These are phyloP conservation scores for Agelas oroides DNA, from an alignment of 37 sponge, comb jelly and placozoan genomes.

Conservation along the genomic window DNA sequence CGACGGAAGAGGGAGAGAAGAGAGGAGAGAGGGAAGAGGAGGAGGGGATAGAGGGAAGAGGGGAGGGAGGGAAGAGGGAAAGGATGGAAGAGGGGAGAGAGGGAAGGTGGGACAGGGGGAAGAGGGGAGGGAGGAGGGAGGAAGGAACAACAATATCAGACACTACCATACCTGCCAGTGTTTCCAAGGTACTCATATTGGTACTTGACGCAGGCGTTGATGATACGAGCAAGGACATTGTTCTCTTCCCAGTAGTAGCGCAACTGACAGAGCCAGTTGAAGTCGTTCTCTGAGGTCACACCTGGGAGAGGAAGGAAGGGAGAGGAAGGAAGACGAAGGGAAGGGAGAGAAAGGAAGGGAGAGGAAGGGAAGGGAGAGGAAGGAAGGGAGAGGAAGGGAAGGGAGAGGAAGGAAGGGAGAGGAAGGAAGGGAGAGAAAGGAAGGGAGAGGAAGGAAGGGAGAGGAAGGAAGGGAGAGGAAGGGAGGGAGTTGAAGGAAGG, in stretches of 20 bases:
- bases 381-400: background rate
- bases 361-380: no score
- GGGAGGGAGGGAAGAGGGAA: background rate
- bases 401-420: no score
- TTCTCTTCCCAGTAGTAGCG: slow-evolving; percentile 98
- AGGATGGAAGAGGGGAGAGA: no score
- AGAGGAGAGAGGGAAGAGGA: no score
- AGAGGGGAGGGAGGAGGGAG: no score
- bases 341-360: no score
- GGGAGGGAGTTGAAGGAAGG: no score
- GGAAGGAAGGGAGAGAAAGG: background rate
- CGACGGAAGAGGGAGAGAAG: no score
- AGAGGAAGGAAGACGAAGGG: background rate
- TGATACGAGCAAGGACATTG: slow-evolving; percentile 80
- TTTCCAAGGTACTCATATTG: slow-evolving; percentile 99
- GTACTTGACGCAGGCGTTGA: slow-evolving; percentile 92
- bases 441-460: background rate
- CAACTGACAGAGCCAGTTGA: slow-evolving; percentile 97
- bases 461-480: background rate
- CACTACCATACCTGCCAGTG: slow-evolving; percentile 75
- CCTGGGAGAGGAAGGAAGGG: slow-evolving; percentile 14
- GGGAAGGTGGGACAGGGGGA: no score
- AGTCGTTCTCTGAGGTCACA: slow-evolving; percentile 92
- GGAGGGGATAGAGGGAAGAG: no score
- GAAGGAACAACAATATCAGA: no score